Conservation (phyloP, 2,888 invertebrate genomes). For the Coelopa pilipes region DNA sequence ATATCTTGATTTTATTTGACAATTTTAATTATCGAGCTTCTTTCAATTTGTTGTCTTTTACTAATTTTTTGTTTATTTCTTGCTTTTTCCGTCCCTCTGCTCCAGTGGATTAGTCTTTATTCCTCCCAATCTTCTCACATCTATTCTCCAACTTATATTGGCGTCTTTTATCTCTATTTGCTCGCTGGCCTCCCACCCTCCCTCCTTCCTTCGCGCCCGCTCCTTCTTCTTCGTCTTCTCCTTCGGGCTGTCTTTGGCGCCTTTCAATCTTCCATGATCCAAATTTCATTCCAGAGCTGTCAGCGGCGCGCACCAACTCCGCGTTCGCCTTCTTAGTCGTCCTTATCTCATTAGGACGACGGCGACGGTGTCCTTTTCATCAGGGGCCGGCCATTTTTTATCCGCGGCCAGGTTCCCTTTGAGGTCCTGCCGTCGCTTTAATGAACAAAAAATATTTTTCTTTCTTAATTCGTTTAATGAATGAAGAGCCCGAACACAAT, state of each 20-base stretch:
- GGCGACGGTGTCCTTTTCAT: slow-evolving; percentile 22
- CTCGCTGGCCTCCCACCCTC: too few species aligned
- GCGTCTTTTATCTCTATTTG: too few species aligned
- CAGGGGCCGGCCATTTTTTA: not conserved
- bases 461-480: slow-evolving; percentile 48
- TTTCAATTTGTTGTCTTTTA: too few species aligned
- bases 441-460: slow-evolving; percentile 49
- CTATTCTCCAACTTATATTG: too few species aligned
- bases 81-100: too few species aligned
- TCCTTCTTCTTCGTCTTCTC: not conserved
- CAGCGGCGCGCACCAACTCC: slow-evolving; percentile 24
- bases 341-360: slow-evolving; percentile 33
- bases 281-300: slow-evolving; percentile 34
- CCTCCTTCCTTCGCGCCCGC: not conserved
- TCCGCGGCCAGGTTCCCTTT: slow-evolving; percentile 10
- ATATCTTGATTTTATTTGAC: too few species aligned
- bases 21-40: too few species aligned
- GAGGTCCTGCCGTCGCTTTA: slow-evolving; percentile 37
- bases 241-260: not conserved
- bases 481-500: slow-evolving; percentile 35
- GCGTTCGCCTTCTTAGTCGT: not conserved
- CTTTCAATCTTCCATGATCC: not conserved
- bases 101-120: too few species aligned
- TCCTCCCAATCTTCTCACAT: too few species aligned
- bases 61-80: too few species aligned